phyloP scores from a whole-genome alignment of 2,888 invertebrate species.

The Phlogophora meticulosa region DNA sequence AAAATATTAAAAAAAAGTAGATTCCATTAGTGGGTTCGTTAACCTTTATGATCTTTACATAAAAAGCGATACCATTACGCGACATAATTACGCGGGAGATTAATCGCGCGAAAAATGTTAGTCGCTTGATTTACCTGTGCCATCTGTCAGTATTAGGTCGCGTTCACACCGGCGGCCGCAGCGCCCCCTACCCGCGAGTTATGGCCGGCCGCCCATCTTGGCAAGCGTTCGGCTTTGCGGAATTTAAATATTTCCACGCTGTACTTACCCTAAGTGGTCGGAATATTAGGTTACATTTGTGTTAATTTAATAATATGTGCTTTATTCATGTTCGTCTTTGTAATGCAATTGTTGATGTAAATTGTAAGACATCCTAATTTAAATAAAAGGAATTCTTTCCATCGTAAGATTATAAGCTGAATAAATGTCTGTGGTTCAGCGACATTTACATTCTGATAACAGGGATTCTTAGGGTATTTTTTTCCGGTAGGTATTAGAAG shows the following conservation, averaged over 20 bases:
- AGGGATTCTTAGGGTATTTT: neutral
- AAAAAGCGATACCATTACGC: constrained; percentile 57
- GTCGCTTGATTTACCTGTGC: constrained; percentile 77
- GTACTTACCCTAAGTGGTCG: constrained; percentile 49
- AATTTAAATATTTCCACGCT: constrained; percentile 60
- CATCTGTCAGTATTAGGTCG: constrained; percentile 78
- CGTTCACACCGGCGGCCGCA: constrained; percentile 53
- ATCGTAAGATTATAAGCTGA: neutral
- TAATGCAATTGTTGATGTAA: constrained; percentile 11
- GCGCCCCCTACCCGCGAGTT: constrained; percentile 34
- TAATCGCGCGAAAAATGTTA: constrained; percentile 73
- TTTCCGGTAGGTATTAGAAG: neutral
- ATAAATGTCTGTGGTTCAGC: neutral
- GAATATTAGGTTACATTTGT: constrained; percentile 53
- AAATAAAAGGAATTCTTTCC: neutral
- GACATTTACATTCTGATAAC: neutral
- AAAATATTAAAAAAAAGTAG: constrained; percentile 18
- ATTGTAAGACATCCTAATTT: constrained; percentile 19
- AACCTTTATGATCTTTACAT: constrained; percentile 31
- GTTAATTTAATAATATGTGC: constrained; percentile 41
- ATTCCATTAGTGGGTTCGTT: constrained; percentile 45
- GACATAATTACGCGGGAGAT: constrained; percentile 70
- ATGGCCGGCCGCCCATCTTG: constrained; percentile 47
- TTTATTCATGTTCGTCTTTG: constrained; percentile 15
- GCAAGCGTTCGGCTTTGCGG: constrained; percentile 53